Evolutionary conservation across 2,113 vertebrate species (phyloP).

Genomic region (Phyllostomus discolor): DNA sequence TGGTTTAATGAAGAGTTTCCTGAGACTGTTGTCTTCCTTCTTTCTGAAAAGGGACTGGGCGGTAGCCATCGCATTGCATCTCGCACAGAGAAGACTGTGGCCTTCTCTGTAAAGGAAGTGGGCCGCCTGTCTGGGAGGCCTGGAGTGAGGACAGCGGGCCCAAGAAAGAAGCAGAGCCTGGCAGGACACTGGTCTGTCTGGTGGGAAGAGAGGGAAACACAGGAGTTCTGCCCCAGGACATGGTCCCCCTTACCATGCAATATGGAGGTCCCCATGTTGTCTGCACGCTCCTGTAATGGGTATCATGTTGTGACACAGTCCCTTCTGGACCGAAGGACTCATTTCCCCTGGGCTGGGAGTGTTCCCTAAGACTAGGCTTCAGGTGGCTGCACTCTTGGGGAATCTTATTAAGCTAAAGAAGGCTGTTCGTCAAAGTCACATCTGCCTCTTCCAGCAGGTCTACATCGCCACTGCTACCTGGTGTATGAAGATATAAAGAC

Average conservation of each 20-base stretch:
- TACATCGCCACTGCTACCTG: background rate
- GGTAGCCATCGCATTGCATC: background rate
- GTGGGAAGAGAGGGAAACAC: background rate
- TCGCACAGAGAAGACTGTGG: background rate
- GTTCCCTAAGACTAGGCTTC: background rate
- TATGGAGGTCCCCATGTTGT: background rate
- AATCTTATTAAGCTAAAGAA: background rate
- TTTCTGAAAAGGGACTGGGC: background rate
- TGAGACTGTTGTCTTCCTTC: background rate
- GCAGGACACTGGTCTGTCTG: background rate
- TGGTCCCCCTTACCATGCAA: background rate
- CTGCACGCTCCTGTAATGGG: accelerated
- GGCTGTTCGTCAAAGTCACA: background rate
- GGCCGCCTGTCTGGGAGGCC: background rate
- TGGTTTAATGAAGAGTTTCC: background rate
- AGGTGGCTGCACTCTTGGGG: background rate
- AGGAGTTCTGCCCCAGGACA: background rate
- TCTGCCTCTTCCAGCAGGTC: accelerated
- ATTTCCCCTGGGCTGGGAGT: background rate
- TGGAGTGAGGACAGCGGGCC: background rate
- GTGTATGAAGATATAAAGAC: background rate
- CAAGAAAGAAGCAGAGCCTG: background rate
- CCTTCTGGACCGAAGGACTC: background rate
- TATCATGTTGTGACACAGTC: background rate
- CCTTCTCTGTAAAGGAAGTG: background rate